These are phyloP conservation scores for Lepus americanus DNA, from an alignment of 2,113 vertebrate species.

Conservation along the genomic window DNA sequence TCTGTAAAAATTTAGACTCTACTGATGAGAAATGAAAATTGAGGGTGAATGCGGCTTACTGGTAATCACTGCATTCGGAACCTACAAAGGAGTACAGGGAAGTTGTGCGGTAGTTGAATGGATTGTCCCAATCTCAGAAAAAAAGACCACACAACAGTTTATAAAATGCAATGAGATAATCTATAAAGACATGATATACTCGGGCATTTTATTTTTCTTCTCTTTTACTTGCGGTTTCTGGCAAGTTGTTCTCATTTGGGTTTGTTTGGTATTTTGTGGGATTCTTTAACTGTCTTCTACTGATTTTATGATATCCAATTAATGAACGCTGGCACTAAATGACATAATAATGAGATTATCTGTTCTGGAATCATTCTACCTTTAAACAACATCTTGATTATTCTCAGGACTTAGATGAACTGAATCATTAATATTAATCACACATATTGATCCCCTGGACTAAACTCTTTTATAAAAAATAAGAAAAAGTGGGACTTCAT, in stretches of 20 bases:
- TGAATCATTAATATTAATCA: conserved; percentile 34
- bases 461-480: conserved; percentile 28
- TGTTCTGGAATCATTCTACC: not conserved
- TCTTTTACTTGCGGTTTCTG: not conserved
- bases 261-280: not conserved
- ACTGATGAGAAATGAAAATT: not conserved
- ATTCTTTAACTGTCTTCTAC: not conserved
- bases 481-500: not conserved
- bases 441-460: not conserved
- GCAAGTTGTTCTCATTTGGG: not conserved
- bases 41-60: not conserved
- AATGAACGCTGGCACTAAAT: not conserved
- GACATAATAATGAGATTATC: not conserved
- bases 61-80: not conserved
- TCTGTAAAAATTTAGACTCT: not conserved
- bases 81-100: not conserved
- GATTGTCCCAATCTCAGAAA: not conserved
- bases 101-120: not conserved
- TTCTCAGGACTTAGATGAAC: not conserved
- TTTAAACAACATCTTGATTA: not conserved
- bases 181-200: not conserved
- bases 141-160: not conserved
- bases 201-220: conserved; percentile 1
- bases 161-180: not conserved
- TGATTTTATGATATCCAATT: conserved; percentile 30